Evolutionary conservation across 2,113 vertebrate genomes (phyloP), one percentile per base, ranked within the genome.

Genomic region (Cyrtonyx montezumae): DNA sequence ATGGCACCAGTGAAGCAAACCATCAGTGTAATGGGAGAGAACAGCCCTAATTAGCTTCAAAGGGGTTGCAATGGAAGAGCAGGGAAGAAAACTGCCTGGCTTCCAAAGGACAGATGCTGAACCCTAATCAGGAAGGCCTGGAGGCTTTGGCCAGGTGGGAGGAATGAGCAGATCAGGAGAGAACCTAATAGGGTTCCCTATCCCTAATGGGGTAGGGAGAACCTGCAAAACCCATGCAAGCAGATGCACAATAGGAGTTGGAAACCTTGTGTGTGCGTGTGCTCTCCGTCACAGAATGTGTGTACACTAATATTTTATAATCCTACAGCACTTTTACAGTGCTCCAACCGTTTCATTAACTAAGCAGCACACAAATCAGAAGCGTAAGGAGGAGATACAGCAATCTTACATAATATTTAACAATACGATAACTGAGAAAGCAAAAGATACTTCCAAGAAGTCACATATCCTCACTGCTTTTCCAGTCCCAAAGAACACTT

Each of bases 161-260:
- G 16, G 73, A 85, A 76, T 26, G 49, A 88, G 43, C 63, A 74
- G 85, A 85, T 20, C 51, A n/a, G 65, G 23, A 65, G 51, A 76
- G 49, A 79, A 75, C 1, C 2, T n/a, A n/a, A n/a, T n/a, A n/a
- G n/a, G n/a, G n/a, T n/a, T n/a, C n/a, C n/a, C n/a, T n/a, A n/a
- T n/a, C n/a, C n/a, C n/a, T n/a, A n/a, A n/a, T n/a, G 1, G 55
- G 56, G 49, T 65, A 91, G 13, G 43, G 65, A 73, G 84, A 87
- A 63, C 53, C 68, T 68, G n/a, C 6, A 2, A 3, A 9, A 89
- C 37, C 79, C 84, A 65, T 65, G 26, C 68, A 68, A 83, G 43
- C 0, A 0, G 40, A 32, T 13, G 0, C 1, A 0, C 74, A 70
- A 59, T 68, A 23, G 36, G n/a, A 93, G 46, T 1, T 82, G 84